A percentile compares a stretch with the other conserved stretches of the same genome.
phyloP scores from a whole-genome alignment of 2,888 invertebrate genomes.

The Shargacucullia verbasci region DNA sequence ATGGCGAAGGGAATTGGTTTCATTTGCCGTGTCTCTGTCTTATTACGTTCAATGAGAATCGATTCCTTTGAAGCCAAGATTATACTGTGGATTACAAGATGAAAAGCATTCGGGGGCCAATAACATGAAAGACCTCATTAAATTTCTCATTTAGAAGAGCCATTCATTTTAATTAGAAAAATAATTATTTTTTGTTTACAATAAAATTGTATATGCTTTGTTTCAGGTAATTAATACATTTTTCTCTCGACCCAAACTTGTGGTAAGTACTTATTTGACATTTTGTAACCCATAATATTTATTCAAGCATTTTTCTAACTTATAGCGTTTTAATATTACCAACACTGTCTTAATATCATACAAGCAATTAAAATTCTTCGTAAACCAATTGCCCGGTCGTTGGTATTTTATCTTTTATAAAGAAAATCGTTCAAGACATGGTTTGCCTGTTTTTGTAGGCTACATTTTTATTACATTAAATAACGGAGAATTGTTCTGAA shows the following conservation, averaged over 20 bases:
- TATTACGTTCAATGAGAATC: slow-evolving; percentile 16
- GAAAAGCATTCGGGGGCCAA: slow-evolving; percentile 13
- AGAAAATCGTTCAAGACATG: background rate
- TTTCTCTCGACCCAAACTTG: background rate
- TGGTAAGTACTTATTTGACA: slow-evolving; percentile 16
- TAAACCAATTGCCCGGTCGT: background rate
- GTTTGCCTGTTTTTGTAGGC: background rate
- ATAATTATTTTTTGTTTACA: slow-evolving; percentile 5
- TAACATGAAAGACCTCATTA: slow-evolving; percentile 16
- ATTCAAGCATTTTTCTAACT: slow-evolving; percentile 3
- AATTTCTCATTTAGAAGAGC: background rate
- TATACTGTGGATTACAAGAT: slow-evolving; percentile 25
- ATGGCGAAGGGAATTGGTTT: slow-evolving; percentile 9
- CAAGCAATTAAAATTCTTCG: slow-evolving; percentile 31
- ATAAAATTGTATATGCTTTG: background rate
- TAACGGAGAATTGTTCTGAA: background rate
- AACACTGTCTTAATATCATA: slow-evolving; percentile 1
- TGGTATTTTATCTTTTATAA: slow-evolving; percentile 2
- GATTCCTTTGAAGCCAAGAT: slow-evolving; percentile 33
- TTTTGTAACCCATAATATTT: background rate
- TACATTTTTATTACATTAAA: slow-evolving; percentile 4
- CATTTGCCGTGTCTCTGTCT: slow-evolving; percentile 9
- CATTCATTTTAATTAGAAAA: background rate
- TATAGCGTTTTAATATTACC: slow-evolving; percentile 2
- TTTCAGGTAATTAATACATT: slow-evolving; percentile 39